Base-by-base conservation (phyloP, 2,888 invertebrate species). In the Melipona beecheii region DNA sequence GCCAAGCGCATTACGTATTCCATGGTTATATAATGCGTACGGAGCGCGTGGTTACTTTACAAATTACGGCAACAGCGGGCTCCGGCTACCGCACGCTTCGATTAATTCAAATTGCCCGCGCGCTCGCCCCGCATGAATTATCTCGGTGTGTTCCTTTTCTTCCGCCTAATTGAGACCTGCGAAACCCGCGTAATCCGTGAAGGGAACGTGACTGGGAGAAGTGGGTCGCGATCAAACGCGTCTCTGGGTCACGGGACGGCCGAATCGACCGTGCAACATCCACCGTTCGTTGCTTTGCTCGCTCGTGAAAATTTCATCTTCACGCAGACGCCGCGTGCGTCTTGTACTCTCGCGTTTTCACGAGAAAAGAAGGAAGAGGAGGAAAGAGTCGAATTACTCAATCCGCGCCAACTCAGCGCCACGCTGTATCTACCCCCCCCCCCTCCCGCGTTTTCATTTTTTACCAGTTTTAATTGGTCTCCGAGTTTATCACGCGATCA, bases 21-120 rank as follows among this genome's bases (percentile, higher is more conserved):
- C 54, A 81, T 72, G 58, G 71, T 71, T 81, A 81, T 81, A 71
- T 71, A 81, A 78, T 72, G 72, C 56, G 69, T 50, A 74, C 56
- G 74, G 56, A 54, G 69, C 56, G 49, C 64, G 64, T 36, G 73
- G 73, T 80, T 80, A 70, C 80, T 81, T 79, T 79, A 54, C 72
- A 81, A 81, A 81, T 72, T 81, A 81, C 72, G 79, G 62, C 54
- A n/a, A 66, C n/a, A 64, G 54, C 65, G 49, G 49, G 36, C 58
- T 3, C 36, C 21, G 31, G 72, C 60, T 58, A 36, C 66, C 78
- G 81, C 49, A 78, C 58, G 79, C 56, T 79, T 74, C 81, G 80
- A 81, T 80, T 80, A 81, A 80, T 79, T 78, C 79, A 81, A 81
- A 81, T 81, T 81, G 73, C 68, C 62, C 66, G 49, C 49, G 50